Evolutionary conservation across 2,113 vertebrate genomes (phyloP), one percentile per base, ranked within the genome.

Genomic region (Ophiodon elongatus): DNA sequence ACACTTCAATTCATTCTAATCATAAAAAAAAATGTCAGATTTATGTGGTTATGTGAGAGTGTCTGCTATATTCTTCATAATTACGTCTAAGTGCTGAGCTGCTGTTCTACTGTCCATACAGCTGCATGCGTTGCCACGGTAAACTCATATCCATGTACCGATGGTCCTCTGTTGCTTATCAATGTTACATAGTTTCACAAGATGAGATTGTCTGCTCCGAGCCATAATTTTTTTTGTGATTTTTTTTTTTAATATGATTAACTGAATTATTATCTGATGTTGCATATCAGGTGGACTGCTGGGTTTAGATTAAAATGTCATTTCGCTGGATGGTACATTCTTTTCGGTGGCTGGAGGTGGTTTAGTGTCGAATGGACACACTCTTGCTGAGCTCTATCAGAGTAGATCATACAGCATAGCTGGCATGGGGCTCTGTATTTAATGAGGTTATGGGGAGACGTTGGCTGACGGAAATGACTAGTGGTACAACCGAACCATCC

Each of bases 291-390:
- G 60, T 76, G 71, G 62, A 73, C 60, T 50, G 52, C 78, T 17
- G 73, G 59, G 60, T 67, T 52, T 73, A 83, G 74, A 90, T 82
- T 87, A 66, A 78, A 23, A 15, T 83, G 62, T 85, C 73, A 85
- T 86, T 85, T 83, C 29, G 47, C 54, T 35, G 6, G 63, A 68
- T 39, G 4, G 47, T 57, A 8, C 23, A 15, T 68, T 62, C 25
- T 43, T 33, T 54, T 14, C 9, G 1, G 70, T 19, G 71, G 64
- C 57, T 67, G 50, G 45, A 78, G 72, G 72, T 60, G 50, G 27
- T 74, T 67, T 77, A 29, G 64, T 39, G 69, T n/a, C 39, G 9
- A 66, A 57, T 4, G 52, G 65, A 41, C 39, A 60, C 47, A 35
- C 25, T 1, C 43, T 23, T 15, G 65, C 62, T 60, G 54, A 73